Percentiles rank a stretch among this genome's conserved stretches.
These are phyloP conservation scores for Oreochromis grahami DNA, from an alignment of 2,797 vertebrate genomes.

Conservation along the genomic window DNA sequence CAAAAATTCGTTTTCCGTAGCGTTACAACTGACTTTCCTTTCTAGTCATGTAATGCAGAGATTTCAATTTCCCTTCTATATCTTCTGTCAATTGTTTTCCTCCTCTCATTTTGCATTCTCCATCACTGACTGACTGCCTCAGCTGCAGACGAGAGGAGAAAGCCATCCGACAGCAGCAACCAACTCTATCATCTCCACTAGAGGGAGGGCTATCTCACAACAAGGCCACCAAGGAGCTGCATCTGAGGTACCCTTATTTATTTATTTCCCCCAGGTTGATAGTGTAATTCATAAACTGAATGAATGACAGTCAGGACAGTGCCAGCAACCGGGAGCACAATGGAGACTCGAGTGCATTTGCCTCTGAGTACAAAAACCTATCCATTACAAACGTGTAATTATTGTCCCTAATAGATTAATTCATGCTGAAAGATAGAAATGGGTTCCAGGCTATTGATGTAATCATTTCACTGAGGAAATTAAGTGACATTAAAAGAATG, in stretches of 20 bases:
- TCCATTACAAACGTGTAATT: slow-evolving; percentile 70
- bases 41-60: background rate
- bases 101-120: background rate
- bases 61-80: background rate
- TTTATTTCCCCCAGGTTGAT: slow-evolving; percentile 29
- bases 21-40: background rate
- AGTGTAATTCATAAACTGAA: slow-evolving; percentile 65
- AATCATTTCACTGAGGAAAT: slow-evolving; percentile 72
- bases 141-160: slow-evolving; percentile 26
- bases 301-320: slow-evolving; percentile 65
- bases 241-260: slow-evolving; percentile 47
- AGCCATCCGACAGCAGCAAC: slow-evolving; percentile 43
- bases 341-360: slow-evolving; percentile 42
- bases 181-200: slow-evolving; percentile 71
- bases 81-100: background rate
- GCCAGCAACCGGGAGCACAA: slow-evolving; percentile 51
- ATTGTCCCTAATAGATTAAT: slow-evolving; percentile 74
- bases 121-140: slow-evolving; percentile 29
- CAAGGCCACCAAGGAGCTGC: slow-evolving; percentile 57
- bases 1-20: background rate
- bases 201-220: slow-evolving; percentile 79
- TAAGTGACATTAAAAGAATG: slow-evolving; percentile 74
- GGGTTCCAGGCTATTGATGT: slow-evolving; percentile 69
- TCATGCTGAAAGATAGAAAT: slow-evolving; percentile 73
- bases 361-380: slow-evolving; percentile 48